Evolutionary conservation across 2,888 invertebrate genomes (phyloP).

Genomic region (Apamea epomidion): DNA sequence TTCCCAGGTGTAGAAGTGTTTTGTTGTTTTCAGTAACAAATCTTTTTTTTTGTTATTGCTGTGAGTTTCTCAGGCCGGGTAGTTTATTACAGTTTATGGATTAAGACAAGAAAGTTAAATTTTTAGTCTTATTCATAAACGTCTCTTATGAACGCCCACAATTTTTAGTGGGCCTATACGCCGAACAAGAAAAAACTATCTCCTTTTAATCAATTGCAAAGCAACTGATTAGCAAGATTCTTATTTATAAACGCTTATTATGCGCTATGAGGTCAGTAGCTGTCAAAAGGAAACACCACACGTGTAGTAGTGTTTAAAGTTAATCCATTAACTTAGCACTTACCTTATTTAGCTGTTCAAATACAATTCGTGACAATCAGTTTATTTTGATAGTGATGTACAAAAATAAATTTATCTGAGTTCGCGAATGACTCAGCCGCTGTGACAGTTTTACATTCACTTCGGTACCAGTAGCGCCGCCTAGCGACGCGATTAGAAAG

Average conservation of each 20-base stretch:
- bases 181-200: too few species aligned
- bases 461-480: slow-evolving; percentile 15
- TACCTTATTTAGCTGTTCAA: neutral
- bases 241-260: too few species aligned
- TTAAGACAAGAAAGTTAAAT: neutral
- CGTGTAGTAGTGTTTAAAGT: too few species aligned
- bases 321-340: too few species aligned
- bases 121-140: too few species aligned
- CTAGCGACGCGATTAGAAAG: slow-evolving; percentile 25
- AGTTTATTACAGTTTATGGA: neutral
- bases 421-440: neutral
- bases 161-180: too few species aligned
- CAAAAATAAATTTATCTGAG: neutral
- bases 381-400: neutral
- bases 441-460: slow-evolving; percentile 14
- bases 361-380: neutral
- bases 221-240: too few species aligned
- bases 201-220: too few species aligned
- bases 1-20: neutral
- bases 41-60: neutral
- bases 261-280: too few species aligned
- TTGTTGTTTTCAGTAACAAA: neutral
- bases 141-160: too few species aligned
- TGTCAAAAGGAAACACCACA: too few species aligned
- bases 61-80: neutral